Evolutionary conservation across 2,113 vertebrate genomes (phyloP), one percentile per base, ranked within the genome.

Genomic region (Syngnathus floridae): DNA sequence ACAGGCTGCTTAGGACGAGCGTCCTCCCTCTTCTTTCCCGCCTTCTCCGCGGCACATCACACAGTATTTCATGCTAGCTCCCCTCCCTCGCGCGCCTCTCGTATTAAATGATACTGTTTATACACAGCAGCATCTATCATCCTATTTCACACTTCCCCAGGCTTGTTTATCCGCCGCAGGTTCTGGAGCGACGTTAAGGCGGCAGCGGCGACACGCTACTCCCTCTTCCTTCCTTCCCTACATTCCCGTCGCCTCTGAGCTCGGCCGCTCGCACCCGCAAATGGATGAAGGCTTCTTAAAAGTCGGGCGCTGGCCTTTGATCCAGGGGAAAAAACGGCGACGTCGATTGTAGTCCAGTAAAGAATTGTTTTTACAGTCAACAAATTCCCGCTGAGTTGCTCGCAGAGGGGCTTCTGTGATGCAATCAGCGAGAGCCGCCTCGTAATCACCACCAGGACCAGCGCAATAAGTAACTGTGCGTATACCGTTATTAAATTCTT

Each of bases 81-180:
- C 75, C 76, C 71, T 71, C 59, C 65, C 78, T 73, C 75, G 12
- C 73, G 79, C 77, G 78, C 71, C 76, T 66, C 79, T 74, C 36
- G 22, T 74, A 80, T 85, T 86, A 87, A 87, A 86, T 82, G 73
- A 82, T 82, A 86, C 80, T 86, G 85, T 88, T 88, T 84, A 87
- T 85, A 84, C 84, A 86, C 82, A 82, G 77, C 82, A 76, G 84
- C 82, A 83, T 84, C 84, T 83, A 79, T 90, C 87, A 90, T 86
- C 85, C 84, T 76, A 84, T 90, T 87, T 88, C 84, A 86, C 83
- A 88, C 83, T 82, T 85, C 87, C 83, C 65, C 78, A 49, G 67
- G 80, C 79, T 83, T 90, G 85, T 90, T 88, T 87, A 87, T 85
- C 71, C 74, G 82, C 87, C 77, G 75, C 66, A 59, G 85, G 84